phyloP scores from a whole-genome alignment of 2,113 vertebrate species.

The Lepus europaeus region DNA sequence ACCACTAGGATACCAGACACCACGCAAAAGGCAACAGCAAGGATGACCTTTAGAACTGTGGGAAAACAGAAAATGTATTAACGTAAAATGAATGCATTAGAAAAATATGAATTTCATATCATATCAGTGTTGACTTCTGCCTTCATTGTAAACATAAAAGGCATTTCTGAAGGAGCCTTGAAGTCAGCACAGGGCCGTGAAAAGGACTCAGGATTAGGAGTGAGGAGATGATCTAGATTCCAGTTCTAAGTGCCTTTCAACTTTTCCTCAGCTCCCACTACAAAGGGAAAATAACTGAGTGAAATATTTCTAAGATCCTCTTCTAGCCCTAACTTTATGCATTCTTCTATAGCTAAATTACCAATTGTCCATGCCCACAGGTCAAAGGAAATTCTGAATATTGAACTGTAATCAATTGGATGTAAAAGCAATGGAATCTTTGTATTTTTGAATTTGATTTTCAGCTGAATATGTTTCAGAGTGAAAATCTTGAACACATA shows the following conservation, averaged over 20 bases:
- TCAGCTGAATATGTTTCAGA: slow-evolving; percentile 22
- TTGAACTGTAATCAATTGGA: background rate
- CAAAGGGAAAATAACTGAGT: background rate
- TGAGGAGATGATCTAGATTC: background rate
- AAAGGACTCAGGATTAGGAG: background rate
- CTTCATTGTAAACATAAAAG: background rate
- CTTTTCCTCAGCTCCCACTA: background rate
- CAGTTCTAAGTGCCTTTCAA: background rate
- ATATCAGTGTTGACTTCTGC: background rate
- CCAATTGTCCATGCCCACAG: background rate
- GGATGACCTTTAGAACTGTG: slow-evolving; percentile 78
- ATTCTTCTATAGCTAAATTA: slow-evolving; percentile 27
- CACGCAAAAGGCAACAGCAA: slow-evolving; percentile 81
- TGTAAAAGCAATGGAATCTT: slow-evolving; percentile 40
- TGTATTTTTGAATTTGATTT: slow-evolving; percentile 10
- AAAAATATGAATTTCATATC: background rate
- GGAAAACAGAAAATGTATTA: slow-evolving; percentile 13
- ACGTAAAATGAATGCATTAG: slow-evolving; percentile 8
- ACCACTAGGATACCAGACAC: slow-evolving; percentile 78
- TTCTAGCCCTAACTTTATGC: background rate
- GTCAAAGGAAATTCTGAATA: slow-evolving; percentile 36
- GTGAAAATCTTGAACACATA: background rate
- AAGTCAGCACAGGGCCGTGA: background rate
- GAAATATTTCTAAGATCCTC: background rate
- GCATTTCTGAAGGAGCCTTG: background rate